Conservation (phyloP, 2,888 invertebrate species). For the Thecophora atra region DNA sequence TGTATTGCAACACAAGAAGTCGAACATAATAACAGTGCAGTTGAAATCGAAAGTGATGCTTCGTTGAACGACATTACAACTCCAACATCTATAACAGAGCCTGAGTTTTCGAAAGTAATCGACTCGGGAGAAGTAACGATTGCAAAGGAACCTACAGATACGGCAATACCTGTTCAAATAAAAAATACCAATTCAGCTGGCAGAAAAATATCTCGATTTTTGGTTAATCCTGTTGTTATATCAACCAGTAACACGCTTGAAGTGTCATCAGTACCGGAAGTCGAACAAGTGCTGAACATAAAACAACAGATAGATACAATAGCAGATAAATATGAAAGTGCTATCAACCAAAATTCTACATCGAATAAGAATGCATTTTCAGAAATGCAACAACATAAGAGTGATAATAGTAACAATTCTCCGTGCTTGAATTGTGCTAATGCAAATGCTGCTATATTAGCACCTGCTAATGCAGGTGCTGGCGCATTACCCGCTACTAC, state of each 20-base stretch:
- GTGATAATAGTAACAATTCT: background rate
- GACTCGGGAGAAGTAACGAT: background rate
- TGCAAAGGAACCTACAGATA: background rate
- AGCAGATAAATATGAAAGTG: slow-evolving; percentile 30
- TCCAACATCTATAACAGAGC: slow-evolving; percentile 36
- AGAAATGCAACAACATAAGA: background rate
- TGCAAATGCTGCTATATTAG: too few species aligned
- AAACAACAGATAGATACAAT: slow-evolving; percentile 18
- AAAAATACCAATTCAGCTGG: slow-evolving; percentile 64
- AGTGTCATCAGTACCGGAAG: slow-evolving; percentile 40
- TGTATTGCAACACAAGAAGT: slow-evolving; percentile 38
- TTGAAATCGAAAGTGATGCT: background rate
- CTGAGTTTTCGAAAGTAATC: background rate
- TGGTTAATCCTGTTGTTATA: slow-evolving; percentile 79
- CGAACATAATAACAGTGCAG: slow-evolving; percentile 44
- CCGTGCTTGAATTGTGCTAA: background rate
- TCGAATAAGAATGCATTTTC: slow-evolving; percentile 15
- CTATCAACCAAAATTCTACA: background rate
- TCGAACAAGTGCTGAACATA: slow-evolving; percentile 1
- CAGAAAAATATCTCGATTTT: slow-evolving; percentile 81
- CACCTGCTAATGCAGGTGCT: too few species aligned
- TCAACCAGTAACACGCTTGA: slow-evolving; percentile 42
- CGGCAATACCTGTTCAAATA: background rate
- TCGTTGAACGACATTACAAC: slow-evolving; percentile 36
- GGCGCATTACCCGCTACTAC: background rate